Conservation (phyloP, 2,888 invertebrate species). For the Ormyrus pomaceus region DNA sequence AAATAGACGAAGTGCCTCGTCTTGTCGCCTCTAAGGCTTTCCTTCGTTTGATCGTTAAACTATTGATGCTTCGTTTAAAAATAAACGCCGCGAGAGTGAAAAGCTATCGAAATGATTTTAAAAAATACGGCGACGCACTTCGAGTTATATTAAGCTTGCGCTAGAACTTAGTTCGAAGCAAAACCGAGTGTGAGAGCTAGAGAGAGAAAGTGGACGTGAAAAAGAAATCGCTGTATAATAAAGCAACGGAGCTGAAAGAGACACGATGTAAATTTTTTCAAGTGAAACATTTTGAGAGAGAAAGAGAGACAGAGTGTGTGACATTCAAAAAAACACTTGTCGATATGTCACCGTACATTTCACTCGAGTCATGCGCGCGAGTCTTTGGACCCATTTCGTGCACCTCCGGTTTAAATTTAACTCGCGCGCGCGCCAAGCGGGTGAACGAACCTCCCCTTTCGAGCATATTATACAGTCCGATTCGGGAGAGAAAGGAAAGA, state of each 20-base stretch:
- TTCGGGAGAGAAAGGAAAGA: not conserved
- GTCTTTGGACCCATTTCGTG: conserved; percentile 24
- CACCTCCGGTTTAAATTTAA: conserved; percentile 21
- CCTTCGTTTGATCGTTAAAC: too few relatives aligned
- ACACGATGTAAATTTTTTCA: not conserved
- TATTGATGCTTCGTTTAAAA: conserved; percentile 5
- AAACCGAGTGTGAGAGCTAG: conserved; percentile 1
- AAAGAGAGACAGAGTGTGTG: not conserved
- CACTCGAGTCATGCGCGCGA: conserved; percentile 28
- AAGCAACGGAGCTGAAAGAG: too few relatives aligned
- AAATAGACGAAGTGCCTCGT: conserved; percentile 35
- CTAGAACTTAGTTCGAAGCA: conserved; percentile 41
- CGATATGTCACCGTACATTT: not conserved
- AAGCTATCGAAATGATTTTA: conserved; percentile 15
- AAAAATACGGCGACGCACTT: conserved; percentile 27
- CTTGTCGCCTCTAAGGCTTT: not conserved
- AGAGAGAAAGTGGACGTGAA: not conserved
- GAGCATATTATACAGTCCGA: not conserved
- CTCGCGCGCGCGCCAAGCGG: not conserved
- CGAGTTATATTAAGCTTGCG: conserved; percentile 39
- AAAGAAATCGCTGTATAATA: not conserved
- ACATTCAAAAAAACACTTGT: not conserved
- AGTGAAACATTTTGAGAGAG: not conserved
- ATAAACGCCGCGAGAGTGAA: conserved; percentile 21
- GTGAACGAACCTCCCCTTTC: conserved; percentile 20